A percentile compares a stretch with the other conserved stretches of the same genome.
These are phyloP conservation scores for Drosophila helvetica DNA, from an alignment of 2,888 invertebrate species.

Conservation along the genomic window DNA sequence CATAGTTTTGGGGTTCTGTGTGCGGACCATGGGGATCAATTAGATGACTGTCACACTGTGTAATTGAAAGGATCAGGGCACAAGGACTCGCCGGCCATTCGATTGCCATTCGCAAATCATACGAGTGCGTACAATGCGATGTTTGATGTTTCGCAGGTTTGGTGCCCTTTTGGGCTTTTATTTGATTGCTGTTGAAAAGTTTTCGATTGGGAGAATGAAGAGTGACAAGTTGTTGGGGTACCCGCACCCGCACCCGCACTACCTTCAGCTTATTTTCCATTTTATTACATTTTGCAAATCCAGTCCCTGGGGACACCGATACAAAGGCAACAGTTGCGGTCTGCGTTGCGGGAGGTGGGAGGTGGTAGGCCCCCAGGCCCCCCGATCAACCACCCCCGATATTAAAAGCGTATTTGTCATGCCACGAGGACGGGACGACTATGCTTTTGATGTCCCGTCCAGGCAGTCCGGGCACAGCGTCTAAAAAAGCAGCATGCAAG, in stretches of 20 bases:
- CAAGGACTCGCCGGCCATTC: conserved; percentile 20
- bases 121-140: background rate
- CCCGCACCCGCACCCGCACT: background rate
- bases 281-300: conserved; percentile 64
- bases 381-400: conserved; percentile 34
- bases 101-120: conserved; percentile 28
- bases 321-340: conserved; percentile 64
- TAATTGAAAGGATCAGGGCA: conserved; percentile 77
- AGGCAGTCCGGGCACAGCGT: conserved; percentile 54
- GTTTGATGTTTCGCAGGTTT: conserved; percentile 51
- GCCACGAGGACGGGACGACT: conserved; percentile 71
- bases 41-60: conserved; percentile 79
- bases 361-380: conserved; percentile 39
- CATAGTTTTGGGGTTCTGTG: conserved; percentile 51
- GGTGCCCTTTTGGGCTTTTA: conserved; percentile 28
- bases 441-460: conserved; percentile 75
- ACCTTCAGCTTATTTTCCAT: conserved; percentile 69
- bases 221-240: conserved; percentile 62
- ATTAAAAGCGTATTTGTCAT: conserved; percentile 47
- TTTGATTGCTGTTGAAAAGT: conserved; percentile 75
- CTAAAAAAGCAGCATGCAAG: conserved; percentile 71
- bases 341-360: conserved; percentile 72
- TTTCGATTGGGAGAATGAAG: conserved; percentile 63
- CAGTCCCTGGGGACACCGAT: conserved; percentile 51
- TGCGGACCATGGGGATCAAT: conserved; percentile 76